Conservation (phyloP, 2,888 invertebrate species). For the Panorpa germanica region DNA sequence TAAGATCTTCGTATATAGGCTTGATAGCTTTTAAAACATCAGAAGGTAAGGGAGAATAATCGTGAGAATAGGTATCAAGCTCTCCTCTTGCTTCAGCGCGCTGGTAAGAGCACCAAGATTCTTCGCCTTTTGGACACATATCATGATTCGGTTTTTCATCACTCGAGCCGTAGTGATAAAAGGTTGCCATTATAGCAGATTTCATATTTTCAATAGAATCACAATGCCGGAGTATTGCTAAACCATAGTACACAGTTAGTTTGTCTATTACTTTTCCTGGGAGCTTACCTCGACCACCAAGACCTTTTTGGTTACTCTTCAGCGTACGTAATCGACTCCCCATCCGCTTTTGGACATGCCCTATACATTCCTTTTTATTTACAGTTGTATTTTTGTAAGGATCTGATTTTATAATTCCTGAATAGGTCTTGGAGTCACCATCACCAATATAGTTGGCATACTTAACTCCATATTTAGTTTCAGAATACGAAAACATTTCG, state of each 20-base stretch:
- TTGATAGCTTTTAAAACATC: conserved; percentile 10
- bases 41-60: conserved; percentile 7
- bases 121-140: conserved; percentile 13
- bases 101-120: conserved; percentile 13
- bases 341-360: conserved; percentile 15
- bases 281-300: conserved; percentile 10
- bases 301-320: conserved; percentile 6
- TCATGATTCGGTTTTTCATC: conserved; percentile 17
- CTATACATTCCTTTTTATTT: conserved; percentile 13
- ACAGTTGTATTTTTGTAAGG: conserved; percentile 11
- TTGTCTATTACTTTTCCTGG: conserved; percentile 8
- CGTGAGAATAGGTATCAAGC: conserved; percentile 7
- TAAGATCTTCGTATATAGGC: conserved; percentile 13
- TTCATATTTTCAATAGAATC: conserved; percentile 7
- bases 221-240: conserved; percentile 6
- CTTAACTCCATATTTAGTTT: conserved; percentile 10
- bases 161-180: conserved; percentile 16
- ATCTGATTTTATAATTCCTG: conserved; percentile 10
- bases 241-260: conserved; percentile 8
- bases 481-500: conserved; percentile 13
- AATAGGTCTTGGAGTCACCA: conserved; percentile 11
- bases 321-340: conserved; percentile 10
- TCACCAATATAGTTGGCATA: no score
- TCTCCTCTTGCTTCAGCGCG: conserved; percentile 9
- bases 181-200: no score